Conservation (phyloP, 1,140 invertebrate species). For the Diachasmimorpha longicaudata region DNA sequence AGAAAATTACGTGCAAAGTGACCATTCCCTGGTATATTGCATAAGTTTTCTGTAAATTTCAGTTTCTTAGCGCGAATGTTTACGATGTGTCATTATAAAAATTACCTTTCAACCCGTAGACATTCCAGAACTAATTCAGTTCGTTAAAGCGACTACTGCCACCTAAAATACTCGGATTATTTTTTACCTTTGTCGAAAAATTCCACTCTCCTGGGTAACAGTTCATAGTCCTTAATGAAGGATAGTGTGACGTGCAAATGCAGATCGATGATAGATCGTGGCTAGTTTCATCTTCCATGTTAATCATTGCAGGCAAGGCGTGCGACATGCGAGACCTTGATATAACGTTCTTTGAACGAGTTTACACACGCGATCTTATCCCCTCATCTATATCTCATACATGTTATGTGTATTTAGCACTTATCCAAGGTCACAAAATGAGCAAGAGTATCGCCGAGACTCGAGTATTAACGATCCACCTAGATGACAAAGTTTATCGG, state of each 20-base stretch:
- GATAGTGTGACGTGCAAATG: not conserved
- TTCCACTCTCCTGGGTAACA: not conserved
- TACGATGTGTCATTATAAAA: too few relatives aligned
- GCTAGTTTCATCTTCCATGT: constrained; percentile 13
- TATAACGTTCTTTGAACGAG: constrained; percentile 2
- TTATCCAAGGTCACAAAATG: not conserved
- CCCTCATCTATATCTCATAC: not conserved
- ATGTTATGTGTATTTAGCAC: constrained; percentile 12
- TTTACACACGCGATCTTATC: constrained; percentile 16
- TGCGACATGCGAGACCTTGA: constrained; percentile 23
- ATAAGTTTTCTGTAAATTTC: too few relatives aligned
- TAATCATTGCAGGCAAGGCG: not conserved
- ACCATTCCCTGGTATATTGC: too few relatives aligned
- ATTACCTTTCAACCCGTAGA: too few relatives aligned
- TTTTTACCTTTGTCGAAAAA: too few relatives aligned
- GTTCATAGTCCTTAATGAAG: not conserved
- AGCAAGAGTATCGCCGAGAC: not conserved
- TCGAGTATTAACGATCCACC: not conserved
- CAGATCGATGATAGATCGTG: constrained; percentile 8
- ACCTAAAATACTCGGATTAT: too few relatives aligned
- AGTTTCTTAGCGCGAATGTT: too few relatives aligned
- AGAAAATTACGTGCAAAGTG: too few relatives aligned
- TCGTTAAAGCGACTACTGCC: too few relatives aligned
- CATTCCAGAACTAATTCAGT: too few relatives aligned
- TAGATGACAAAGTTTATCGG: not conserved